A percentile compares a stretch with the other conserved stretches of the same genome.
Conservation (phyloP, 2,797 vertebrate genomes). For the Myotis planiceps region DNA sequence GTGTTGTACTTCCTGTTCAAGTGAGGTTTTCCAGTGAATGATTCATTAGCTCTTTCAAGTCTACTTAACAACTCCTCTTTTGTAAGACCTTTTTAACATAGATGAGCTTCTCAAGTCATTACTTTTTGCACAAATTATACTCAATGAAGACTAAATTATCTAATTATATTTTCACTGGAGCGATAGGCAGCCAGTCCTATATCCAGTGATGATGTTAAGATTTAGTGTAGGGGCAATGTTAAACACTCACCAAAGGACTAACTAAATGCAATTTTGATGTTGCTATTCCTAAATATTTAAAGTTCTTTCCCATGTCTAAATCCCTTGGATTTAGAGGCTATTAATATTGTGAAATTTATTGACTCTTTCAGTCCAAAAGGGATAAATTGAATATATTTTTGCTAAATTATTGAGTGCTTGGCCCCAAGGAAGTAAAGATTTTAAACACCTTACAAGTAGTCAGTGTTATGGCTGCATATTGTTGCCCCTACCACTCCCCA, state of each 20-base stretch:
- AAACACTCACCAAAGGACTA: not conserved
- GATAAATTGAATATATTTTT: not conserved
- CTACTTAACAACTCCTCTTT: constrained; percentile 44
- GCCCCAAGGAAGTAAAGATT: not conserved
- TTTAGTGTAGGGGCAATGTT: not conserved
- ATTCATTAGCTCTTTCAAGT: constrained; percentile 65
- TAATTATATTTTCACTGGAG: not conserved
- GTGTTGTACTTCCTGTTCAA: constrained; percentile 39
- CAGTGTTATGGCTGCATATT: not conserved
- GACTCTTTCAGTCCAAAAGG: not conserved
- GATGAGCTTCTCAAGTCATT: constrained; percentile 38
- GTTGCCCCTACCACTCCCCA: no score
- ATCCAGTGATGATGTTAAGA: not conserved
- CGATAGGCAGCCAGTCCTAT: not conserved
- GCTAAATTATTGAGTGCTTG: not conserved
- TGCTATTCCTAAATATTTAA: not conserved
- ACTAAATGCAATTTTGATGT: not conserved
- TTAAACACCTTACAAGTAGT: not conserved
- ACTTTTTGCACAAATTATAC: constrained; percentile 22
- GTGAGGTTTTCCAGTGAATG: constrained; percentile 60
- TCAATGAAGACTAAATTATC: constrained; percentile 45
- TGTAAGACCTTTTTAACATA: not conserved
- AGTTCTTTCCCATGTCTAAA: not conserved
- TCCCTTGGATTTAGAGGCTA: not conserved
- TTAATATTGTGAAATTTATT: not conserved